phyloP scores from a whole-genome alignment of 2,113 vertebrate genomes.

The Xyliphius kryptos region DNA sequence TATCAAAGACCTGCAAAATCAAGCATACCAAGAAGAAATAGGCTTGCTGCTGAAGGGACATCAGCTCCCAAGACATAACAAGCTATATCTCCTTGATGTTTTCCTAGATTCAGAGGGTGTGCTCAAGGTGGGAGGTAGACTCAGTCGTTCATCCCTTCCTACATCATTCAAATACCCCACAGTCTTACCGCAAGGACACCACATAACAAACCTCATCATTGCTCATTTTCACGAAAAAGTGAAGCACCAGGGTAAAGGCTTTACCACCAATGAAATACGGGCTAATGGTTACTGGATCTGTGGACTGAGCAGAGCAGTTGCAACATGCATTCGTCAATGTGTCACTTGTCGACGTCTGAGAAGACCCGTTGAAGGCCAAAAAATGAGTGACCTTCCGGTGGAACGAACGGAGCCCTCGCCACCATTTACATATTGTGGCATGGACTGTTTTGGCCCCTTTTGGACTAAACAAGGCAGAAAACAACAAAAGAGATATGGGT shows the following conservation, averaged over 20 bases:
- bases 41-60: neutral
- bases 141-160: neutral
- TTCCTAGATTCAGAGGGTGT: neutral
- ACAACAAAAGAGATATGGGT: neutral
- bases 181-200: neutral
- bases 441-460: slow-evolving; percentile 8
- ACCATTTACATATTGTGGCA: no score
- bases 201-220: neutral
- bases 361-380: neutral
- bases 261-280: neutral
- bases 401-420: neutral
- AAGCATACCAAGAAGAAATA: neutral
- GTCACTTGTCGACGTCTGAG: neutral
- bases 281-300: neutral
- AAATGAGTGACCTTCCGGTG: neutral
- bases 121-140: no score
- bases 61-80: neutral
- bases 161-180: neutral
- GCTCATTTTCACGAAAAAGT: neutral
- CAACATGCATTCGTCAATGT: neutral
- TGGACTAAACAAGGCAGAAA: neutral
- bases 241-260: neutral
- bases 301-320: neutral
- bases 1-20: slow-evolving; percentile 8
- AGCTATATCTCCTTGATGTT: neutral